Base-by-base conservation (phyloP, 1,140 invertebrate genomes). In the Cydia amplana region DNA sequence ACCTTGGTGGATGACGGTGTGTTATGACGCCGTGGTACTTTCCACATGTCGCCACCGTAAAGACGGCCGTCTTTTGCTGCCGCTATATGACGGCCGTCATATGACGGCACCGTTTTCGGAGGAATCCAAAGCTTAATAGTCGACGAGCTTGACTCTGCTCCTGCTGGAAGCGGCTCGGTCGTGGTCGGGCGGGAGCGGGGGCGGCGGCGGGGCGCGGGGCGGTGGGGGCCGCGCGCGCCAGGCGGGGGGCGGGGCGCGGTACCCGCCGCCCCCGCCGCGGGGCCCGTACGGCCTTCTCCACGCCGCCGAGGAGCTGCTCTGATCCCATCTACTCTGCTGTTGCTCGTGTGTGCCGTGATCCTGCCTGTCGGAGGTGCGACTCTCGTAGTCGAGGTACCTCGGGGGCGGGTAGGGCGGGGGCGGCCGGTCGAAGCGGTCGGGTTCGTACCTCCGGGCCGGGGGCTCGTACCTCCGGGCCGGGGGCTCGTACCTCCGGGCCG, bases 141-240 rank as follows among this genome's bases (percentile, higher is more conserved):
- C 90, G 43, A 91, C 90, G 63, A 91, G 82, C 78, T 91, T 91
- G 20, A 91, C 80, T 86, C 85, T 88, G 67, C 75, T 86, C 77
- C 32, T 32, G 3, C 63, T 18, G 74, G 23, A 10, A 74, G 79
- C 46, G 46, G 79, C 16, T 16, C 63, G 12, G 67, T 67, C 9
- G 64, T 51, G 16, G 72, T 70, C 70, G 72, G 1, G 74, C 75
- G 10, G 80, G 74, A 40, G 78, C 46, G 46, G 18, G 60, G 73
- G 10, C 76, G 65, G 16, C 36, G 25, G 28, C 77, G 9, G 80
- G 75, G 20, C 78, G 10, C 10, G 18, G 67, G 73, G 10, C 77
- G 72, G 16, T 28, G 25, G 28, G 64, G 74, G 55, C 1, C 65
- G 16, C n/a, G 25, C 3, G 25, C 73, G 75, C 75, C 75, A 76